Percentiles rank a stretch among this genome's conserved stretches.
Evolutionary conservation across 1,140 invertebrate genomes (phyloP).

Genomic region (Onthophagus taurus): DNA sequence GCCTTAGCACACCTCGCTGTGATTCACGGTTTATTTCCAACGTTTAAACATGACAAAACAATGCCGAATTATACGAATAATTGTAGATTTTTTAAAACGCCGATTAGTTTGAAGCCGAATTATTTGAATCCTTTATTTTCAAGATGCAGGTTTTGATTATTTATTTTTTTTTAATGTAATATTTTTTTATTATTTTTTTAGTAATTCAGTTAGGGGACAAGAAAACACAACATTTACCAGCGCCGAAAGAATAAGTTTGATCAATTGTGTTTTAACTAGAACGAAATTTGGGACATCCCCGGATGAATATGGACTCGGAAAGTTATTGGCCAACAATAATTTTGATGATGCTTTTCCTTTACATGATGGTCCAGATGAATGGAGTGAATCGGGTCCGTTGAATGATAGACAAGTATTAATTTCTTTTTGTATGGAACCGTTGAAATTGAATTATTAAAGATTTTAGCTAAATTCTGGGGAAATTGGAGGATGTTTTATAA

Average conservation of each 20-base stretch:
- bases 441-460: conserved; percentile 21
- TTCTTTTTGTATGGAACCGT: neutral
- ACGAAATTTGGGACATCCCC: conserved; percentile 19
- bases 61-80: neutral
- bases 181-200: too few species aligned
- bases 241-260: conserved; percentile 24
- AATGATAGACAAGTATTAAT: conserved; percentile 30
- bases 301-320: conserved; percentile 43
- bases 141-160: neutral
- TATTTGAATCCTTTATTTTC: neutral
- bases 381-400: conserved; percentile 33
- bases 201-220: conserved; percentile 16
- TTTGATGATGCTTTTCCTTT: conserved; percentile 52
- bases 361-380: conserved; percentile 44
- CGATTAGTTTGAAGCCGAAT: neutral
- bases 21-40: neutral
- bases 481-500: conserved; percentile 44
- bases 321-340: conserved; percentile 44
- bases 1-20: neutral
- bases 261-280: conserved; percentile 22
- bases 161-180: too few species aligned
- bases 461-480: conserved; percentile 29
- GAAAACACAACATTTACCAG: conserved; percentile 18
- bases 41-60: conserved; percentile 6
- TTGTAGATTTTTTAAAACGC: neutral